These are phyloP conservation scores for Kryptolebias ocellatus DNA, from an alignment of 2,797 vertebrate genomes.

Conservation along the genomic window DNA sequence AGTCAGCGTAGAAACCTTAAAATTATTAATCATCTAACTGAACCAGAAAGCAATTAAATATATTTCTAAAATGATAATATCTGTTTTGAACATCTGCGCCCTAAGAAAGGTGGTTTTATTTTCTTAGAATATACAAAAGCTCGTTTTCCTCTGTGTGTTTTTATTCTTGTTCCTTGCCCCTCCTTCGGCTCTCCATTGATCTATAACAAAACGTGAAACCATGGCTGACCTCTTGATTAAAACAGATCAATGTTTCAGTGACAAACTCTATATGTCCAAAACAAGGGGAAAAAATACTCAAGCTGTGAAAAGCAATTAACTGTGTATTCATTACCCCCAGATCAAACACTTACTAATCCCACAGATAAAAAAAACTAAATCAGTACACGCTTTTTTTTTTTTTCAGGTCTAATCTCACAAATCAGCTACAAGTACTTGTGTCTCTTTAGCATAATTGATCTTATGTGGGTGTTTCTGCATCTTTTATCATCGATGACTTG, in stretches of 20 bases:
- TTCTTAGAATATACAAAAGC: neutral
- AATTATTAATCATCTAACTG: constrained; percentile 2
- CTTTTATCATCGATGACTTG: constrained; percentile 14
- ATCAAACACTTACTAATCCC: constrained; percentile 54
- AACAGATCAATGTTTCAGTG: constrained; percentile 31
- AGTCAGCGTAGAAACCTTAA: neutral
- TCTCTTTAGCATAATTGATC: constrained; percentile 58
- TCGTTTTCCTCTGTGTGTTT: neutral
- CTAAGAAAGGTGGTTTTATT: neutral
- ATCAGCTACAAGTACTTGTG: constrained; percentile 41
- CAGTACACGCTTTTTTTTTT: constrained; percentile 39
- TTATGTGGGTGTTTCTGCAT: constrained; percentile 44
- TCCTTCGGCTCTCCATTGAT: constrained; percentile 5
- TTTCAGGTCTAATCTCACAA: constrained; percentile 51
- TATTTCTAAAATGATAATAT: neutral
- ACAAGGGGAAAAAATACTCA: constrained; percentile 18
- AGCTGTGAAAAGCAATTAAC: constrained; percentile 56
- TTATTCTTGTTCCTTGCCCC: neutral
- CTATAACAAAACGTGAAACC: constrained; percentile 12
- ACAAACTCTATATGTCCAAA: constrained; percentile 15
- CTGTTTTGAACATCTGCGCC: too few species aligned
- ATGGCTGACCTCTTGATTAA: constrained; percentile 21
- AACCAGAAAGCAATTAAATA: neutral
- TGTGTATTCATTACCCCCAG: constrained; percentile 42
- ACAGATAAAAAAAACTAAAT: constrained; percentile 50